Conservation (phyloP, 2,113 vertebrate genomes). For the Scomber japonicus region DNA sequence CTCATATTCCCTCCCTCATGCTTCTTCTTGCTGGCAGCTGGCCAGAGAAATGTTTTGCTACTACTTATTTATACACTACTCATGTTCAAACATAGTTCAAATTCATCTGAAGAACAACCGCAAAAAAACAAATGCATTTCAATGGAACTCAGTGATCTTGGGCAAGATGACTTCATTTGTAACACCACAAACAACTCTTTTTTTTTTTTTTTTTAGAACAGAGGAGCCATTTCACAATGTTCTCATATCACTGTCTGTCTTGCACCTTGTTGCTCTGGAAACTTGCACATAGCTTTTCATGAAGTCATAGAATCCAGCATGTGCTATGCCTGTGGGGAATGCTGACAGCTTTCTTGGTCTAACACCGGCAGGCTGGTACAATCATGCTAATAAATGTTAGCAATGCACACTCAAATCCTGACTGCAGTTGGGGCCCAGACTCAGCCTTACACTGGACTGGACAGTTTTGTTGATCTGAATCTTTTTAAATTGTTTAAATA, state of each 20-base stretch:
- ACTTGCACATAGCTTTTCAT: conserved; percentile 1
- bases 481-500: conserved; percentile 37
- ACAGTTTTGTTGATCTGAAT: conserved; percentile 41
- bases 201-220: neutral
- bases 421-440: conserved; percentile 3
- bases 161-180: conserved; percentile 1
- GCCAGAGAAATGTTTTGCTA: conserved; percentile 29
- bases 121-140: neutral
- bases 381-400: conserved; percentile 1
- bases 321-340: neutral
- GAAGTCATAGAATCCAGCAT: conserved; percentile 3
- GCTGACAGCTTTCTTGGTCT: conserved; percentile 5
- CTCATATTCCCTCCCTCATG: conserved; percentile 22
- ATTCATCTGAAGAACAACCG: neutral
- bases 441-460: neutral
- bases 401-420: neutral
- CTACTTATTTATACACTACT: neutral
- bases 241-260: conserved; percentile 12
- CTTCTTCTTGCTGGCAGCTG: conserved; percentile 21
- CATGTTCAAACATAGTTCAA: conserved; percentile 29
- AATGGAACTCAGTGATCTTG: conserved; percentile 6
- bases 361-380: conserved; percentile 4
- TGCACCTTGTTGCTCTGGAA: neutral
- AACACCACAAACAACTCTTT: conserved; percentile 7
- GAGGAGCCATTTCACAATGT: conserved; percentile 1